Evolutionary conservation across 2,888 invertebrate species (phyloP).

Genomic region (Sesia bembeciformis): DNA sequence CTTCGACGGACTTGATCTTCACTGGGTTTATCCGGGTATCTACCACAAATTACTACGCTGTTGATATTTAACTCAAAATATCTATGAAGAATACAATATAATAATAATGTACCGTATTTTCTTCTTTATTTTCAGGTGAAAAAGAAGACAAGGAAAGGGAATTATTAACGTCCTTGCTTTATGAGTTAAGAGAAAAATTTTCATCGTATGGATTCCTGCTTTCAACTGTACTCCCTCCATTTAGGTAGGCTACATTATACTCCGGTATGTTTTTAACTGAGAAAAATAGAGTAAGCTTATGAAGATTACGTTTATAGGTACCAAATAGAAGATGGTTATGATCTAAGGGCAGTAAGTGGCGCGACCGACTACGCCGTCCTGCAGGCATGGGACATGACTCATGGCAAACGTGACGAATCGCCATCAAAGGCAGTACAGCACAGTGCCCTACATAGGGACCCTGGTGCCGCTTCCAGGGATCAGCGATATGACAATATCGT

Average conservation of each 20-base stretch:
- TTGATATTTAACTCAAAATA: background rate
- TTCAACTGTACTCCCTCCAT: conserved; percentile 75
- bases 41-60: background rate
- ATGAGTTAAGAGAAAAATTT: conserved; percentile 77
- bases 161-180: conserved; percentile 69
- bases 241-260: conserved; percentile 43
- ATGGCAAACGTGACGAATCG: conserved; percentile 54
- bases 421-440: conserved; percentile 61
- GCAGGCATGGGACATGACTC: conserved; percentile 77
- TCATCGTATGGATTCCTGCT: conserved; percentile 70
- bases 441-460: conserved; percentile 64
- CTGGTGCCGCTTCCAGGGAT: conserved; percentile 52
- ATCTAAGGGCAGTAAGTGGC: conserved; percentile 74
- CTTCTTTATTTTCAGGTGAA: conserved; percentile 34
- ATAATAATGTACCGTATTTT: background rate
- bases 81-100: background rate
- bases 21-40: conserved; percentile 83
- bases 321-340: conserved; percentile 79
- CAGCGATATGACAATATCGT: conserved; percentile 65
- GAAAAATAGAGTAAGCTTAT: no score
- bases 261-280: background rate
- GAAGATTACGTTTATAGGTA: conserved; percentile 27
- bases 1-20: conserved; percentile 88
- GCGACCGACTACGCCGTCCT: conserved; percentile 80
- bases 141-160: conserved; percentile 70